A percentile compares a stretch with the other conserved stretches of the same genome.
These are phyloP conservation scores for Acheta domesticus DNA, from an alignment of 2,888 invertebrate genomes.

Conservation along the genomic window DNA sequence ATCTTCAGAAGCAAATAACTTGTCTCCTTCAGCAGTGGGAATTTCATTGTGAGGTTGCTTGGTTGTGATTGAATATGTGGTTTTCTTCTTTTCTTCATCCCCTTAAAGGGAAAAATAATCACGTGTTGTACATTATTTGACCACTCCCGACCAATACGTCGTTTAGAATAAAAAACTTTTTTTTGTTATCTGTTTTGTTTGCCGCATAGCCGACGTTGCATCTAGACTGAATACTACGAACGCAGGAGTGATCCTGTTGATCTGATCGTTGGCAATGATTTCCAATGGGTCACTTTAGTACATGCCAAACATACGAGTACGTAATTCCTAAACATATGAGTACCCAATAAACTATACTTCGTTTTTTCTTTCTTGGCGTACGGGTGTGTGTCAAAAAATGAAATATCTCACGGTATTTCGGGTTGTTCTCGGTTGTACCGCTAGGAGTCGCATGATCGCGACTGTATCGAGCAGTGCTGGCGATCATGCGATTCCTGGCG, in stretches of 20 bases:
- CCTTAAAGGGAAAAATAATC: constrained; percentile 95
- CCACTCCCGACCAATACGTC: constrained; percentile 96
- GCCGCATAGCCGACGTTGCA: constrained; percentile 95
- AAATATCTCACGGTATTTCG: too few species aligned
- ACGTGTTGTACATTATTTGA: constrained; percentile 85
- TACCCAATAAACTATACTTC: constrained; percentile 96
- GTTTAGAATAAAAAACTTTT: constrained; percentile 97
- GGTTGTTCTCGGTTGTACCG: too few species aligned
- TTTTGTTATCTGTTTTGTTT: constrained; percentile 92
- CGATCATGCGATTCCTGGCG: too few species aligned
- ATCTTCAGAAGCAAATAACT: constrained; percentile 96
- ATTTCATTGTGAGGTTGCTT: constrained; percentile 93
- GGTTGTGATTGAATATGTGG: constrained; percentile 89
- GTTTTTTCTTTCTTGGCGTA: constrained; percentile 83
- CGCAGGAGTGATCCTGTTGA: constrained; percentile 96
- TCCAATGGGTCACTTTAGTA: constrained; percentile 97
- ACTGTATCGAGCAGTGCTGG: too few species aligned
- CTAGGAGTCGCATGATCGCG: too few species aligned
- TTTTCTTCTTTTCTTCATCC: constrained; percentile 88
- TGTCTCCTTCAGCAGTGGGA: constrained; percentile 74
- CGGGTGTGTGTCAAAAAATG: too few species aligned
- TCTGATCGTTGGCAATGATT: constrained; percentile 98
- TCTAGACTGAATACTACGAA: constrained; percentile 96
- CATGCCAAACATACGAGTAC: constrained; percentile 94
- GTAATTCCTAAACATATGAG: constrained; percentile 98